phyloP scores from a whole-genome alignment of 2,113 vertebrate genomes.

The Etheostoma spectabile region DNA sequence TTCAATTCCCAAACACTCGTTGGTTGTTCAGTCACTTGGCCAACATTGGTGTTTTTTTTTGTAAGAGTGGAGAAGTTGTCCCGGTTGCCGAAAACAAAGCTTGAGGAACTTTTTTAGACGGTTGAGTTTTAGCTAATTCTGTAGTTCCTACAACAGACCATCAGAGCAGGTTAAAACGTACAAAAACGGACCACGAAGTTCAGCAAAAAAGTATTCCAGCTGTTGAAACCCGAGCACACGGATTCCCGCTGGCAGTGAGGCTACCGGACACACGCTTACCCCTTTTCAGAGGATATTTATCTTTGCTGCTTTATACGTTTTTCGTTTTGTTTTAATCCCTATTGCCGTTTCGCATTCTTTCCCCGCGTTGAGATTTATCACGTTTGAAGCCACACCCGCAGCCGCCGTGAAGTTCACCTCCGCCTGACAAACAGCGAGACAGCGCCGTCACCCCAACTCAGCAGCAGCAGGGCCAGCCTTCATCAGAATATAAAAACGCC shows the following conservation, averaged over 20 bases:
- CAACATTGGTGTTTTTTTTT: constrained; percentile 39
- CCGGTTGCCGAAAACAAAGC: neutral
- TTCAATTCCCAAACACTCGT: constrained; percentile 22
- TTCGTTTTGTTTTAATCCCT: constrained; percentile 18
- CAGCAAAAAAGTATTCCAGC: constrained; percentile 72
- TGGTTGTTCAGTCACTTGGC: constrained; percentile 26
- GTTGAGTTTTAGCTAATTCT: constrained; percentile 24
- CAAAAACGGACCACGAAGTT: constrained; percentile 64
- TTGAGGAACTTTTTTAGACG: constrained; percentile 27
- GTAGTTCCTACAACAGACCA: constrained; percentile 29
- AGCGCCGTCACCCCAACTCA: constrained; percentile 61
- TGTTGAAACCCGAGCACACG: constrained; percentile 51
- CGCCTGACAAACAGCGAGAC: constrained; percentile 59
- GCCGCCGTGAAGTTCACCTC: constrained; percentile 76
- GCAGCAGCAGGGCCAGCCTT: constrained; percentile 39
- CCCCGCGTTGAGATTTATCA: constrained; percentile 73
- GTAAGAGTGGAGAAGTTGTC: constrained; percentile 8
- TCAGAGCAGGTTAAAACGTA: constrained; percentile 46
- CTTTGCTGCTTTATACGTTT: neutral
- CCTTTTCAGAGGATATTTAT: neutral
- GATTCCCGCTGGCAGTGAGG: constrained; percentile 23
- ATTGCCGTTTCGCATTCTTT: constrained; percentile 53
- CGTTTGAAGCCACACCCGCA: constrained; percentile 85
- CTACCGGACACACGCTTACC: neutral
- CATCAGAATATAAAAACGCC: constrained; percentile 37